Evolutionary conservation across 1,140 invertebrate species (phyloP).

Genomic region (Matsumurasca onukii): DNA sequence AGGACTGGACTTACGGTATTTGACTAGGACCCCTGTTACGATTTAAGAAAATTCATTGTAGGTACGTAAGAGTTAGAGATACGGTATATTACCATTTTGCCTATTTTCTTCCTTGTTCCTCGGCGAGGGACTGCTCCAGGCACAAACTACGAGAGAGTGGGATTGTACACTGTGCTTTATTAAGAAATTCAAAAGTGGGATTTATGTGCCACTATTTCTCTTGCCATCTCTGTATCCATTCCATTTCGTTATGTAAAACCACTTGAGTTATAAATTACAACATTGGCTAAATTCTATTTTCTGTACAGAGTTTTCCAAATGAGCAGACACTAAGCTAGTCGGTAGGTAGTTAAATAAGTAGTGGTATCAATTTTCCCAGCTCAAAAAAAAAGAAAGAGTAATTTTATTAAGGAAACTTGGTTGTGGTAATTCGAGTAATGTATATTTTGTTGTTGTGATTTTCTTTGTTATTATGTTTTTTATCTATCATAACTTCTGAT

Average conservation of each 20-base stretch:
- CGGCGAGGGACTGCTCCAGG: background rate
- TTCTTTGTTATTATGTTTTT: conserved; percentile 2
- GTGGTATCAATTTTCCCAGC: conserved; percentile 7
- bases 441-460: conserved; percentile 20
- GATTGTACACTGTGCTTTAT: conserved; percentile 22
- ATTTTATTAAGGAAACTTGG: conserved; percentile 4
- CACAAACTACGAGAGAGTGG: background rate
- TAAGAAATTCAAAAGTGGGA: conserved; percentile 17
- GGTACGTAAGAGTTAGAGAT: background rate
- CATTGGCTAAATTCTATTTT: background rate
- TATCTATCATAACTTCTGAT: background rate
- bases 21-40: conserved; percentile 22
- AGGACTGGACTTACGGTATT: conserved; percentile 25
- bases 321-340: conserved; percentile 18
- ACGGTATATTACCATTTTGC: conserved; percentile 23
- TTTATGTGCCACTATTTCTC: conserved; percentile 20
- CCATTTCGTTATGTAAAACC: conserved; percentile 5
- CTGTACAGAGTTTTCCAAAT: too few relatives aligned
- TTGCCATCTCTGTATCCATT: conserved; percentile 16
- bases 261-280: background rate
- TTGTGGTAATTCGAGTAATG: conserved; percentile 20
- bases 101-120: conserved; percentile 15
- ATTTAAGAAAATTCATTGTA: conserved; percentile 15
- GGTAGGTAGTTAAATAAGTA: conserved; percentile 23
- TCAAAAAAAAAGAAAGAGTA: background rate